Evolutionary conservation across 2,888 invertebrate genomes (phyloP), one percentile per base, ranked within the genome.

Genomic region (Brachypalpus laphriformis): DNA sequence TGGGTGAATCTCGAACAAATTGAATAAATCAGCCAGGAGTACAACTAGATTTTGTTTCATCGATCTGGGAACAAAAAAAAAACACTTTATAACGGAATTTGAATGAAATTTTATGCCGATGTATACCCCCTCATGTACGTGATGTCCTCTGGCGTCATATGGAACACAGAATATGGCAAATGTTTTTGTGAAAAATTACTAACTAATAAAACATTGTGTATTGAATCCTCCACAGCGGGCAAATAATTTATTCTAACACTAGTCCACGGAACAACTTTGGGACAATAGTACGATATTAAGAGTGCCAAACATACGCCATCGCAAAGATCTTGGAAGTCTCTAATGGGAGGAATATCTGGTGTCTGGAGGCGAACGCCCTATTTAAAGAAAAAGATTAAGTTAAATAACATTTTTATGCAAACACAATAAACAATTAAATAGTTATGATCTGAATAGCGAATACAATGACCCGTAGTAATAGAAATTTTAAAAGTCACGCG

Each of bases 111-210:
- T 57, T 8, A 22, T 42, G 7, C 1, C 31, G n/a, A 57, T 16
- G 91, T 93, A 92, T 91, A 96, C 96, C 97, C 97, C 92, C 97
- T 94, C 95, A 98, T 96, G 91, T 98, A 98, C 42, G 98, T 96
- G 88, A 98, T 95, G 92, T 99, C 98, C 92, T 98, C 98, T n/a
- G 97, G 97, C 92, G 96, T 95, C 94, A 98, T 96, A 92, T 98
- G 98, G 93, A 98, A 98, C 91, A 97, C 96, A 90, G 96, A 95
- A 91, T 96, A 95, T 89, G 98, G 97, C 91, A 98, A 94, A 91
- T 96, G 95, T 90, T 95, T 94, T 89, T 94, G 93, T 91, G 98
- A 98, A 93, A 98, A 98, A 90, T 96, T 95, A 91, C 96, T 94
- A 86, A 98, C 96, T 90, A 98, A 94, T 92, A 96, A 95, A 68